A percentile compares a stretch with the other conserved stretches of the same genome.
Conservation (phyloP, 2,113 vertebrate genomes). For the Corvus moneduloides region DNA sequence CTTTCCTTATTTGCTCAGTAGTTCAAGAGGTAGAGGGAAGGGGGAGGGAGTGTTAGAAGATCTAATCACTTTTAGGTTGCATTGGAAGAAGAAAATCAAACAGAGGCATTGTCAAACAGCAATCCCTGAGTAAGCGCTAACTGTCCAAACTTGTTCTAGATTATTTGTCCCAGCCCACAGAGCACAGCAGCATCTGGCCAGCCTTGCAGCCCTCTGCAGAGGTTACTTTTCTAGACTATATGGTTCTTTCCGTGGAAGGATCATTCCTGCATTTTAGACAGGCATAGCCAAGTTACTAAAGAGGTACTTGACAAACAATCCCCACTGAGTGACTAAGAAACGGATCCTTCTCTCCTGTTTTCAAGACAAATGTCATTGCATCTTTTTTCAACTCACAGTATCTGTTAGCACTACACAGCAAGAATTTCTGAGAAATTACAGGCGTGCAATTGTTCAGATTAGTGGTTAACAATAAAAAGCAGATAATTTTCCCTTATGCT, state of each 20-base stretch:
- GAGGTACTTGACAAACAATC: background rate
- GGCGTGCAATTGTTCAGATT: conserved; percentile 30
- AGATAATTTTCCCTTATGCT: background rate
- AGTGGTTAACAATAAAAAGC: conserved; percentile 40
- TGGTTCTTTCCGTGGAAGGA: background rate
- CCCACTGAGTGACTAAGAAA: background rate
- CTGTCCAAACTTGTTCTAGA: background rate
- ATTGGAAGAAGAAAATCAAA: conserved; percentile 16
- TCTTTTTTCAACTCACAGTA: background rate
- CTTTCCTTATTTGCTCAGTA: conserved; percentile 77
- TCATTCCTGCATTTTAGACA: background rate
- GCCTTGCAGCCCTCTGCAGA: background rate
- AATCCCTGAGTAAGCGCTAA: background rate
- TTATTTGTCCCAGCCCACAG: background rate
- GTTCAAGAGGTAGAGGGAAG: conserved; percentile 19
- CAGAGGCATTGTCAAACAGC: background rate
- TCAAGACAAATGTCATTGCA: background rate
- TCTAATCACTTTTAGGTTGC: conserved; percentile 42
- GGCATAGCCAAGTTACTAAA: background rate
- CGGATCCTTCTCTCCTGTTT: background rate
- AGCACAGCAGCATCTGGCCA: background rate
- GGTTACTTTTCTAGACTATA: background rate
- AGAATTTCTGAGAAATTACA: conserved; percentile 18
- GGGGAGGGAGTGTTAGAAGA: background rate
- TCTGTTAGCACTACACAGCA: background rate